Conservation (phyloP, 1,140 invertebrate genomes). For the Eupeodes corollae region DNA sequence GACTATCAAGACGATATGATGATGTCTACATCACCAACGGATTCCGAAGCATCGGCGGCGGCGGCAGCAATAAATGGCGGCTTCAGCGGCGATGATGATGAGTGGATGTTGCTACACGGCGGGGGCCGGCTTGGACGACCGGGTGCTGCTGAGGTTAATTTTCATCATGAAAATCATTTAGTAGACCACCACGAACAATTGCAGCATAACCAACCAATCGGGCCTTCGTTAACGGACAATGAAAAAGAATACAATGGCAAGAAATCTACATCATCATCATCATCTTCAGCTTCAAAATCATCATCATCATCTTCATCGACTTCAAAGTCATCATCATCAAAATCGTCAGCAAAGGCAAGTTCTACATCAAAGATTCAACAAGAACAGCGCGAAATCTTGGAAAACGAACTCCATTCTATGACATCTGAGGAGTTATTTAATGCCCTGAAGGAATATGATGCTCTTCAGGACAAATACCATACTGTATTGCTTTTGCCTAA, state of each 20-base stretch:
- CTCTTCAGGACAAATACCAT: conserved; percentile 56
- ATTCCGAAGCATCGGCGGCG: conserved; percentile 6
- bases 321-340: no score
- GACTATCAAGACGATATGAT: conserved; percentile 19
- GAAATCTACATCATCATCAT: not conserved
- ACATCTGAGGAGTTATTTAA: conserved; percentile 41
- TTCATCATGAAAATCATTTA: conserved; percentile 30
- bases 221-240: conserved; percentile 15
- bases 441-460: conserved; percentile 54
- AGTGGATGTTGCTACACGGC: conserved; percentile 37
- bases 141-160: conserved; percentile 38
- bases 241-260: conserved; percentile 6
- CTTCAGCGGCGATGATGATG: conserved; percentile 22
- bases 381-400: conserved; percentile 13
- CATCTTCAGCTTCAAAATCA: not conserved
- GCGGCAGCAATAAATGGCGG: conserved; percentile 4
- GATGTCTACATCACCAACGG: conserved; percentile 8
- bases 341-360: not conserved
- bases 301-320: not conserved
- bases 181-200: conserved; percentile 6
- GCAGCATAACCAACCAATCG: conserved; percentile 12
- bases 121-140: conserved; percentile 38
- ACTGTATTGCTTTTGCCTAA: conserved; percentile 51
- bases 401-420: conserved; percentile 24
- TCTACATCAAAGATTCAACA: conserved; percentile 7